Base-by-base conservation (phyloP, 2,797 vertebrate species). In the Phataginus tetradactyla region DNA sequence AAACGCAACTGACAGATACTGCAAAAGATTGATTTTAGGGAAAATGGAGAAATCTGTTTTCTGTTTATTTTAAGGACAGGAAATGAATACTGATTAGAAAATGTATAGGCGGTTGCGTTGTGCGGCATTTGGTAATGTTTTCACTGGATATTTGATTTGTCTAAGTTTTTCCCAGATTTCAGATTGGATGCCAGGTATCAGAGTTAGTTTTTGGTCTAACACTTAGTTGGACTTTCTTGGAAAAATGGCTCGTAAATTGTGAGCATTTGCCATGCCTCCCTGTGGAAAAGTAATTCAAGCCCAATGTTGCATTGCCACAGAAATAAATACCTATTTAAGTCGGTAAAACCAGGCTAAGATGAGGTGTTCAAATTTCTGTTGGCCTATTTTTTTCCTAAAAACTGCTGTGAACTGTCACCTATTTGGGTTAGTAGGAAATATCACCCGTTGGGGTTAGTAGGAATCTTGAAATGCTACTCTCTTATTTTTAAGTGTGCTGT, bases 11-110 rank as follows among this genome's bases (percentile, higher is more conserved):
- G 98, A 98, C 98, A 98, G 98, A 98, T 98, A 98, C 97, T 97
- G 96, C 85, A 94, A 98, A 98, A 98, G 98, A 99, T 98, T 99
- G 98, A 98, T 99, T 98, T 99, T 98, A 97, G 93, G 95, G 97
- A 97, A 98, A 99, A 98, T 1, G 93, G 96, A 99, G 94, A 98
- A 98, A 98, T 98, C 98, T 99, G 98, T 96, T 99, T 99, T 98
- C 98, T 98, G 98, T 98, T 98, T 99, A 98, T 98, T 98, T 98
- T 98, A 98, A 98, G 98, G 98, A 98, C 97, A 98, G 97, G 96
- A 98, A 98, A 98, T 32, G 97, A 99, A 98, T 98, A 97, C 98
- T 99, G 98, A 98, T 98, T 98, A 98, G 98, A 97, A 45, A 97
- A 98, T 84, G 91, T 97, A 98, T 96, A 98, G 97, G 94, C 97